Percentiles rank a stretch among this genome's conserved stretches.
These are phyloP conservation scores for Dryobotodes eremita DNA, from an alignment of 2,888 invertebrate species.

Conservation along the genomic window DNA sequence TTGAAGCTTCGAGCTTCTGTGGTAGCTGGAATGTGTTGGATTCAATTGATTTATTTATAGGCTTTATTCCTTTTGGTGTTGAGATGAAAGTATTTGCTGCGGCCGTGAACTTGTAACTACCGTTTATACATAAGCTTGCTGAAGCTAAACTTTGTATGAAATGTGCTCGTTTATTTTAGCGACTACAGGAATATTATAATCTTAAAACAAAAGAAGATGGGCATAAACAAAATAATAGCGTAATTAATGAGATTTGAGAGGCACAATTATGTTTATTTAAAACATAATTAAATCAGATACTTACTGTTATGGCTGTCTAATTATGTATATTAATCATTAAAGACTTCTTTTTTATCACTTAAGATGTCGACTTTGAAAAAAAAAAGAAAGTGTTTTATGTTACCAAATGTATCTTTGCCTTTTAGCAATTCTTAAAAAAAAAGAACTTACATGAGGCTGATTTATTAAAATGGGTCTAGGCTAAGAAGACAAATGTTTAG, in stretches of 20 bases:
- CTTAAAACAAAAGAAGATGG: background rate
- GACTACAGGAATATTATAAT: background rate
- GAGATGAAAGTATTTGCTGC: slow-evolving; percentile 31
- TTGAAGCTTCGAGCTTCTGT: slow-evolving; percentile 48
- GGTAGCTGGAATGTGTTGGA: slow-evolving; percentile 49
- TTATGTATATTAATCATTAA: background rate
- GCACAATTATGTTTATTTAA: background rate
- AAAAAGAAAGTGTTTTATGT: background rate
- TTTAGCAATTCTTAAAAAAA: slow-evolving; percentile 36
- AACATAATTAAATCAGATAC: background rate
- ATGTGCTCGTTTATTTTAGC: background rate
- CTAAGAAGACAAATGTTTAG: background rate
- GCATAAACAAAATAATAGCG: background rate
- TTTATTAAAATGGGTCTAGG: slow-evolving; percentile 24
- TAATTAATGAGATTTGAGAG: background rate
- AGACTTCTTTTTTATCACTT: slow-evolving; percentile 40
- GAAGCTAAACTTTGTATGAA: background rate
- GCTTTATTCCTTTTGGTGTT: slow-evolving; percentile 40
- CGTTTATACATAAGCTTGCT: background rate
- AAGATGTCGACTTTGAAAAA: slow-evolving; percentile 18
- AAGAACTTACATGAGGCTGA: slow-evolving; percentile 16
- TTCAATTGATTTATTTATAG: slow-evolving; percentile 54
- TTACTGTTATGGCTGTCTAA: background rate
- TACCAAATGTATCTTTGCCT: slow-evolving; percentile 22
- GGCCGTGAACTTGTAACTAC: slow-evolving; percentile 53